Percentiles rank a stretch among this genome's conserved stretches.
phyloP scores from a whole-genome alignment of 2,797 vertebrate species.

The Darevskia mixta region DNA sequence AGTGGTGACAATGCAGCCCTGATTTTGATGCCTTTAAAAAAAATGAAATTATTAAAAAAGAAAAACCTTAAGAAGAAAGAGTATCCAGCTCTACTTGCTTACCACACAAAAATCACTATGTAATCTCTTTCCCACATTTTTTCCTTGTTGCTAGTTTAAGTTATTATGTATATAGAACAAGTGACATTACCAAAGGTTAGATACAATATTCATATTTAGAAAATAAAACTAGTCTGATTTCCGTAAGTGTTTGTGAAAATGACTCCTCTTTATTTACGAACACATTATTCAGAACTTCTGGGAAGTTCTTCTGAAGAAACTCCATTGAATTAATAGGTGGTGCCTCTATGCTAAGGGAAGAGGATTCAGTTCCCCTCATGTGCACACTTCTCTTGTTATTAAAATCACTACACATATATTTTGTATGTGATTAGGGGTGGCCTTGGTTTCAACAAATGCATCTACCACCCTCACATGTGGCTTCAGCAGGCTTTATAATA shows the following conservation, averaged over 20 bases:
- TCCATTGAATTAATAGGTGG: not conserved
- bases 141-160: not conserved
- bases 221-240: not conserved
- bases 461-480: not conserved
- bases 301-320: not conserved
- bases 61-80: not conserved
- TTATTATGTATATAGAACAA: not conserved
- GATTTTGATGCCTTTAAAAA: not conserved
- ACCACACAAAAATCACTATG: constrained; percentile 38
- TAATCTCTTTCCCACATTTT: constrained; percentile 17
- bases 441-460: not conserved
- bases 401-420: not conserved
- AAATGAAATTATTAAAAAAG: not conserved
- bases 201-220: not conserved
- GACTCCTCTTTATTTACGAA: not conserved
- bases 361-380: not conserved
- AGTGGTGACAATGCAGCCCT: constrained; percentile 28
- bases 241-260: too few relatives aligned
- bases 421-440: not conserved
- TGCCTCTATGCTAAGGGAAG: not conserved
- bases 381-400: not conserved
- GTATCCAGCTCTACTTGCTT: constrained; percentile 43
- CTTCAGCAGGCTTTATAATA: not conserved
- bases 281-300: not conserved
- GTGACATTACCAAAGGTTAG: not conserved